Base-by-base conservation (phyloP, 2,113 vertebrate species). In the Labrus mixtus region DNA sequence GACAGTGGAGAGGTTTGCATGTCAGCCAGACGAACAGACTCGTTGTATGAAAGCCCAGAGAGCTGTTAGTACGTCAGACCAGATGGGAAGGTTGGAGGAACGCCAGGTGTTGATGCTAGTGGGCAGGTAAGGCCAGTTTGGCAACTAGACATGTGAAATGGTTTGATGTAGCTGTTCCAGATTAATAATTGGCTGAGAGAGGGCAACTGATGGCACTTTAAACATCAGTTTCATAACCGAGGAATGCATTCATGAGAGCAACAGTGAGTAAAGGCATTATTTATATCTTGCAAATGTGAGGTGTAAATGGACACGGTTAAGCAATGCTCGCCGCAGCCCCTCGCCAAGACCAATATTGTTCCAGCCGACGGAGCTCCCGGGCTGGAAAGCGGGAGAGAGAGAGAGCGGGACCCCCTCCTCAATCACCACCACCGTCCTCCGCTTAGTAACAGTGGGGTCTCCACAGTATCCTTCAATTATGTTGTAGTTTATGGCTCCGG, bases 281-380 rank as follows among this genome's bases (percentile, higher is more conserved):
- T 91, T 89, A 91, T 89, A 85, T 77, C 78, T 75, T 59, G 53
- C 67, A 78, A 90, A 86, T 74, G 81, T 82, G 61, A 54, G 70
- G 76, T n/a, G 76, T 84, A 90, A 93, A 90, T 76, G 82, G 87
- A 89, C 85, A 88, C 78, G 74, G 81, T 85, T 84, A 89, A 85
- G 87, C 81, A 73, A 78, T 54, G 64, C 76, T 86, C 19, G 68
- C 85, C 57, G 65, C 69, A 85, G 45, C 63, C 65, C 23, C 3
- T 83, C 54, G 83, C 91, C 91, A 92, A 93, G 53, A 91, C 83
- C 90, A 93, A 93, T 92, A 91, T 92, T 93, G 88, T 91, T 90
- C 79, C 79, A 90, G 85, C 79, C 79, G 60, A 89, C 56, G 64
- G 81, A 91, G 84, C 90, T 91, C 86, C 91, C 48, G 84, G 80